Evolutionary conservation across 2,797 vertebrate genomes (phyloP).

Genomic region (Tenualosa ilisha): DNA sequence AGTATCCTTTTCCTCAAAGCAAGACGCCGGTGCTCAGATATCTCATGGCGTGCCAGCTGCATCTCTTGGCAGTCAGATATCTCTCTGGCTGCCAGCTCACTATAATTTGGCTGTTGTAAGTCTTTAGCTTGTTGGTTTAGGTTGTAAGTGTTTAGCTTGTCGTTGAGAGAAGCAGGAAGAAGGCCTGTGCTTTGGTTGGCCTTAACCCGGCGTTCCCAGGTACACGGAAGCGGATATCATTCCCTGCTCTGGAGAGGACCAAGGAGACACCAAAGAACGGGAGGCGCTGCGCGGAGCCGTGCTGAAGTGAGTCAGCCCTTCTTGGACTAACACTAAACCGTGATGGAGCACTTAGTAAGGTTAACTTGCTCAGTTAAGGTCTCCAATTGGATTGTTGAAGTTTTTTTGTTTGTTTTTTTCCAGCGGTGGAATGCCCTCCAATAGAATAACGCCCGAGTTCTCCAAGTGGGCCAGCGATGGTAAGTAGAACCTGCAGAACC

Average conservation of each 20-base stretch:
- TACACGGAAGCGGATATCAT: conserved; percentile 98
- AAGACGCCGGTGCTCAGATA: not conserved
- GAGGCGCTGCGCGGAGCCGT: conserved; percentile 97
- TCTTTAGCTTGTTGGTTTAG: not conserved
- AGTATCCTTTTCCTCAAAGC: conserved; percentile 79
- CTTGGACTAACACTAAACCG: not conserved
- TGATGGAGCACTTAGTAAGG: not conserved
- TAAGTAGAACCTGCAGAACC: conserved; percentile 67
- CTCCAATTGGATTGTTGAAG: too few species aligned
- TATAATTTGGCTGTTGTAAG: not conserved
- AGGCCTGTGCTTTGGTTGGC: conserved; percentile 46
- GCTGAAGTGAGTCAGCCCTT: conserved; percentile 82
- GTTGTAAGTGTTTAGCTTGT: not conserved
- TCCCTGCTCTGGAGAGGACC: conserved; percentile 97
- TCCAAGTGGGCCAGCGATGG: conserved; percentile 98
- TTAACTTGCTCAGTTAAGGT: too few species aligned
- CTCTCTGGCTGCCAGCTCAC: not conserved
- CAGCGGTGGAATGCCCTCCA: conserved; percentile 94
- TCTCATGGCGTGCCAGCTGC: too few species aligned
- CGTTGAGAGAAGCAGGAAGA: not conserved
- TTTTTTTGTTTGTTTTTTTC: conserved; percentile 41
- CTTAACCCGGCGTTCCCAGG: conserved; percentile 76
- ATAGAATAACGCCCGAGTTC: conserved; percentile 96
- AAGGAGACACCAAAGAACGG: conserved; percentile 95
- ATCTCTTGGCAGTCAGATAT: too few species aligned